Evolutionary conservation across 2,888 invertebrate genomes (phyloP).

Genomic region (Antheraea assamensis): DNA sequence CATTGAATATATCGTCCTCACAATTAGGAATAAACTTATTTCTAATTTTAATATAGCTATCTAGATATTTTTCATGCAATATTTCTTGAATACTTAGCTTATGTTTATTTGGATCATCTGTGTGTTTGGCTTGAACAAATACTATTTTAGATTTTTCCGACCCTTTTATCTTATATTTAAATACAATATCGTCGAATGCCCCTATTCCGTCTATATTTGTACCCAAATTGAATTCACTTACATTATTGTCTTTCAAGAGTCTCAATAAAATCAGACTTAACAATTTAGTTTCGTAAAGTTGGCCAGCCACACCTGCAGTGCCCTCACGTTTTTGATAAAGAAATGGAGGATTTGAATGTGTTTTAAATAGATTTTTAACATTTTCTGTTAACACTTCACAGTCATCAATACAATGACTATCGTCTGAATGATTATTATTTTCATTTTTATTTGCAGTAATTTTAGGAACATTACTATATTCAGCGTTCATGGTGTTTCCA

Average conservation of each 20-base stretch:
- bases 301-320: slow-evolving; percentile 35
- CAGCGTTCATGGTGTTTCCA: neutral
- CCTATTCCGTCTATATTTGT: slow-evolving; percentile 47
- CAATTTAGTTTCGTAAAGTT: slow-evolving; percentile 38
- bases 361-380: neutral
- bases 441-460: neutral
- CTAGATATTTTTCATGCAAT: slow-evolving; percentile 40
- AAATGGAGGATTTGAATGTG: slow-evolving; percentile 4
- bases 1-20: slow-evolving; percentile 42
- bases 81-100: slow-evolving; percentile 40
- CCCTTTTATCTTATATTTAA: slow-evolving; percentile 36
- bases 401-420: neutral
- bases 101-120: slow-evolving; percentile 34
- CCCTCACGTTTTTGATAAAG: slow-evolving; percentile 29
- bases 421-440: neutral
- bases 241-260: slow-evolving; percentile 27
- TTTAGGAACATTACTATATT: neutral
- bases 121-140: slow-evolving; percentile 48
- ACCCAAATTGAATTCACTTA: slow-evolving; percentile 38
- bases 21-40: slow-evolving; percentile 35
- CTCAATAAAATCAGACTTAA: slow-evolving; percentile 33
- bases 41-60: slow-evolving; percentile 45
- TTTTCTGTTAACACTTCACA: neutral
- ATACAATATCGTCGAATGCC: slow-evolving; percentile 47
- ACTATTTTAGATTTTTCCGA: slow-evolving; percentile 33